phyloP scores from a whole-genome alignment of 1,140 invertebrate species.

The Calliphora vicina region DNA sequence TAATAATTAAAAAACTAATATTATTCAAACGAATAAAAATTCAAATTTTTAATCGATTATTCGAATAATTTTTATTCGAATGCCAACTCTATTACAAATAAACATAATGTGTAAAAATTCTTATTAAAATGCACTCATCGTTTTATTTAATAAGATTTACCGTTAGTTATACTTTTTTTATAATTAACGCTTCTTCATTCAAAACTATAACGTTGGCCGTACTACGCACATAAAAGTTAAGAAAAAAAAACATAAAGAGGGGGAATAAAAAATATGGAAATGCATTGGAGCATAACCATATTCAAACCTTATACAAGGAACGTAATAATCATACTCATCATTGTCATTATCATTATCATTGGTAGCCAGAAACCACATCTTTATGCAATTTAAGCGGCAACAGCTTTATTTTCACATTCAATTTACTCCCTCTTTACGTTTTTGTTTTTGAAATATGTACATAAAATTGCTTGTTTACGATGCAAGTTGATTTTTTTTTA shows the following conservation, averaged over 20 bases:
- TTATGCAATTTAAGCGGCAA: background rate
- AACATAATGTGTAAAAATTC: no score
- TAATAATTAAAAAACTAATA: no score
- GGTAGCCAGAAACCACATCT: background rate
- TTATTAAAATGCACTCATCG: no score
- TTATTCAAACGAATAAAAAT: no score
- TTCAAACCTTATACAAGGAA: background rate
- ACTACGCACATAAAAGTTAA: background rate
- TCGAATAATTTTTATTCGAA: no score
- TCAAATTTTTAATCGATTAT: no score
- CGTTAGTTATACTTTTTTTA: background rate
- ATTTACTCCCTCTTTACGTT: background rate
- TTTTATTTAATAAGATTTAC: background rate
- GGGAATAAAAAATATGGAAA: background rate
- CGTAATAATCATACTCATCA: background rate
- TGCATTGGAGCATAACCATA: conserved; percentile 15
- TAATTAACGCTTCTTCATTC: background rate
- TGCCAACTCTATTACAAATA: no score
- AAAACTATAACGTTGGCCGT: background rate
- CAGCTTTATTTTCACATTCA: background rate
- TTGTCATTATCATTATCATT: background rate
- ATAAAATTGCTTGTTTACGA: background rate
- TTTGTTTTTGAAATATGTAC: background rate
- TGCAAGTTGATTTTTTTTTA: no score
- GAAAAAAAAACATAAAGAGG: background rate